These are phyloP conservation scores for Anarrhichthys ocellatus DNA, from an alignment of 2,113 vertebrate genomes.

Conservation along the genomic window DNA sequence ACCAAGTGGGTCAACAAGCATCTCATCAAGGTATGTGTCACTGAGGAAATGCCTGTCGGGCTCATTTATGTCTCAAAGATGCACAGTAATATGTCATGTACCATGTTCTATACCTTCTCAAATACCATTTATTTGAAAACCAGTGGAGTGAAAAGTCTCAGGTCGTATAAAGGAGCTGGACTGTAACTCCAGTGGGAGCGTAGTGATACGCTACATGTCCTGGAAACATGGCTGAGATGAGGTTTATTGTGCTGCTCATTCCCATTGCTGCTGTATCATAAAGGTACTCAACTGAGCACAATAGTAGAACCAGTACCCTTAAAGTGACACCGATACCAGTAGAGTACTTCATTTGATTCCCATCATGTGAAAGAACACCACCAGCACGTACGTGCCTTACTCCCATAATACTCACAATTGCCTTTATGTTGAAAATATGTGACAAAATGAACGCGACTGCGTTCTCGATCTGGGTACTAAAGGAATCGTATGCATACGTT, in stretches of 20 bases:
- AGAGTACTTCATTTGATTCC: not conserved
- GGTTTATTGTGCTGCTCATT: not conserved
- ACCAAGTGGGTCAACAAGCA: constrained; percentile 99
- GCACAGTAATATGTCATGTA: not conserved
- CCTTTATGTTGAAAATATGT: not conserved
- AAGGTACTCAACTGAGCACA: not conserved
- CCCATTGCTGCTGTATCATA: not conserved
- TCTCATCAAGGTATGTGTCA: constrained; percentile 93
- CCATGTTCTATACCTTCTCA: not conserved
- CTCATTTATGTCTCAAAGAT: not conserved
- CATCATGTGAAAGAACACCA: not conserved
- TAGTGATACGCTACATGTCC: not conserved
- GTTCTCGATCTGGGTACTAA: no score
- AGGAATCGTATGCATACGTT: no score
- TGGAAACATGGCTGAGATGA: not conserved
- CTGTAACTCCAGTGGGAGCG: not conserved
- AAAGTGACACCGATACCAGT: not conserved
- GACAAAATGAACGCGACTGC: no score
- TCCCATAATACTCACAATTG: not conserved
- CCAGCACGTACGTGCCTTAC: no score
- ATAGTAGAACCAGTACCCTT: not conserved
- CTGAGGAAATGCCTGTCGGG: not conserved
- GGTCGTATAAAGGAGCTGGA: not conserved
- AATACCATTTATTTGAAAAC: constrained; percentile 2
- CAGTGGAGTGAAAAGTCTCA: not conserved